These are phyloP conservation scores for Heliothis subflexa DNA, from an alignment of 1,140 invertebrate genomes.

Conservation along the genomic window DNA sequence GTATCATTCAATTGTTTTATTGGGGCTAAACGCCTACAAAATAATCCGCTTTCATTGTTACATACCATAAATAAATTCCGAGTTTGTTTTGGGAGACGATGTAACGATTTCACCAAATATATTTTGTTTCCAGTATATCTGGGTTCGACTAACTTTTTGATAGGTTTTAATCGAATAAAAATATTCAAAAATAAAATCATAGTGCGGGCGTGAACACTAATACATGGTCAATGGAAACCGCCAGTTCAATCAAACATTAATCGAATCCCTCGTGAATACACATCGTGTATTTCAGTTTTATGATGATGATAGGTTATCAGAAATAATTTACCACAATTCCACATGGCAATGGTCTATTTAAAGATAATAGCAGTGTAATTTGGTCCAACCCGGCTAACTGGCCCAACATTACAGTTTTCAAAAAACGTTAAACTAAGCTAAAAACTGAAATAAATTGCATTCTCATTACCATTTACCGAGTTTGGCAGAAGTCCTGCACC, in stretches of 20 bases:
- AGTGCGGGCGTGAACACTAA: slow-evolving; percentile 3
- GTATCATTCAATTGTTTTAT: no score
- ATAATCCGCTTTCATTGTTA: no score
- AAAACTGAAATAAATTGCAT: slow-evolving; percentile 65
- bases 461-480: slow-evolving; percentile 75
- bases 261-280: slow-evolving; percentile 30
- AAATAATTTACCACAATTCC: slow-evolving; percentile 31
- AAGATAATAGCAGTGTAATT: slow-evolving; percentile 41
- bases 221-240: neutral
- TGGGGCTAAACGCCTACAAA: no score
- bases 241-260: slow-evolving; percentile 18
- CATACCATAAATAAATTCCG: neutral
- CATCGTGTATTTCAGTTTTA: slow-evolving; percentile 15
- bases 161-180: neutral
- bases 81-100: neutral
- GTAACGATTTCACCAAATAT: neutral
- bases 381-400: neutral
- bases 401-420: slow-evolving; percentile 21
- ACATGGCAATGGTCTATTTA: slow-evolving; percentile 24
- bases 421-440: slow-evolving; percentile 45
- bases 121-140: neutral
- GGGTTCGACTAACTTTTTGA: neutral
- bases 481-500: slow-evolving; percentile 73
- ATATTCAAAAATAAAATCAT: slow-evolving; percentile 7
- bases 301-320: slow-evolving; percentile 31